Evolutionary conservation across 2,888 invertebrate genomes (phyloP).

Genomic region (Tenthredo amoena): DNA sequence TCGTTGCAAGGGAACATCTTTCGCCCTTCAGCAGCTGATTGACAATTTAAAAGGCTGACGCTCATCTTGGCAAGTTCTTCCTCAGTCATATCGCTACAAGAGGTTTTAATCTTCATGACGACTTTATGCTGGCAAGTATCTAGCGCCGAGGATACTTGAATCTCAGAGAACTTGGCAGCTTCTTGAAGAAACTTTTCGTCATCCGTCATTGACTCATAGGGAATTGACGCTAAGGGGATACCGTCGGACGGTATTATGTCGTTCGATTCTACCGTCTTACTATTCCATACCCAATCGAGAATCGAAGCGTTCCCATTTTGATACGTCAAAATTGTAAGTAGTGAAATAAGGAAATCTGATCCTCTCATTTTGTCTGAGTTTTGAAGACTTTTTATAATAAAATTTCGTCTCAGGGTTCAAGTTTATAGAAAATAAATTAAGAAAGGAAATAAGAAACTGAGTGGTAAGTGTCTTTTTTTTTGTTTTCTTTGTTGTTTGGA

Average conservation of each 20-base stretch:
- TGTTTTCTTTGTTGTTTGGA: not conserved
- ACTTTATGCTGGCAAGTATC: conserved; percentile 85
- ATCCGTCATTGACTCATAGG: conserved; percentile 74
- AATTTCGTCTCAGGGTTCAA: not conserved
- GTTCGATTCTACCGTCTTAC: conserved; percentile 60
- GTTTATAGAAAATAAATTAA: not conserved
- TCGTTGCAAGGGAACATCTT: conserved; percentile 82
- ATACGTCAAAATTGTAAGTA: not conserved
- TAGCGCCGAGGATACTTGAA: conserved; percentile 80
- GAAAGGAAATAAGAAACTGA: not conserved
- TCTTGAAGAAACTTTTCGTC: conserved; percentile 84
- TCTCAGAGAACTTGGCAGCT: conserved; percentile 81
- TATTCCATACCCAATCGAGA: conserved; percentile 73
- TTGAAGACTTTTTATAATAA: not conserved
- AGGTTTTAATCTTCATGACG: conserved; percentile 81
- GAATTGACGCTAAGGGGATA: conserved; percentile 71
- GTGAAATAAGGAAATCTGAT: not conserved
- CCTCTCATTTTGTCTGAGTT: conserved; percentile 28
- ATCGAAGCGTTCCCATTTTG: conserved; percentile 61
- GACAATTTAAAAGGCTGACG: conserved; percentile 85
- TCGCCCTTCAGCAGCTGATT: conserved; percentile 82
- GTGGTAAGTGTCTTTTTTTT: too few relatives aligned
- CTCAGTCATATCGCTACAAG: conserved; percentile 82
- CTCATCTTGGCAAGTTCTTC: conserved; percentile 84
- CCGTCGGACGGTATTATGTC: conserved; percentile 66